Conservation (phyloP, 2,113 vertebrate species). For the Leptobrachium ailaonicum region DNA sequence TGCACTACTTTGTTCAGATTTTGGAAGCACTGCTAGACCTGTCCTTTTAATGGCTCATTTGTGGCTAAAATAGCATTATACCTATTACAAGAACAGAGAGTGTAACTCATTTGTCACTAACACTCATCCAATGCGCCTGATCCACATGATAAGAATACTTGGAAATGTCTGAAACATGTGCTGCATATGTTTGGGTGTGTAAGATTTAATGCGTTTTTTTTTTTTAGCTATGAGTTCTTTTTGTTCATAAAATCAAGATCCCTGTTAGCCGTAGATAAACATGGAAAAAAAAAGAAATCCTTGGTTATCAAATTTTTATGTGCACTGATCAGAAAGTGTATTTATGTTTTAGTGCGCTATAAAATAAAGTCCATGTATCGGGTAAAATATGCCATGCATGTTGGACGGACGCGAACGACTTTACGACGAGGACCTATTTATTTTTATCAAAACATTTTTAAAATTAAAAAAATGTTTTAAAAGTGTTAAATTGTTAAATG, state of each 20-base stretch:
- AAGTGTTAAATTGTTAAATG: too few species aligned
- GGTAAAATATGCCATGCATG: too few species aligned
- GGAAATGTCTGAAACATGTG: constrained; percentile 43
- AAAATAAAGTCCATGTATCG: too few species aligned
- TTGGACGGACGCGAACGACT: too few species aligned
- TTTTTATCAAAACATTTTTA: too few species aligned
- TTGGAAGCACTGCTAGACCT: constrained; percentile 58
- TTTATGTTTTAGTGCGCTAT: neutral
- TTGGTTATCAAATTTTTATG: neutral
- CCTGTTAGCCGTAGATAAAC: neutral
- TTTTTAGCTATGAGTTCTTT: constrained; percentile 36
- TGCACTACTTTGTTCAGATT: constrained; percentile 63
- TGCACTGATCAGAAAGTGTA: constrained; percentile 1
- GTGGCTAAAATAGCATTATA: constrained; percentile 57
- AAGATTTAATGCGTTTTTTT: constrained; percentile 11
- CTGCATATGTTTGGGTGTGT: constrained; percentile 25
- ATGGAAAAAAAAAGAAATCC: too few species aligned
- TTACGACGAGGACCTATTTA: too few species aligned
- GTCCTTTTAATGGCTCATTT: constrained; percentile 62
- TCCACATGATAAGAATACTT: constrained; percentile 53
- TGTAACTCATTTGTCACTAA: constrained; percentile 59
- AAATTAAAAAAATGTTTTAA: too few species aligned
- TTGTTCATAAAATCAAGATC: constrained; percentile 24
- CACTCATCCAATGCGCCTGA: constrained; percentile 51
- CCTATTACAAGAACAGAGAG: constrained; percentile 53